Base-by-base conservation (phyloP, 1,140 invertebrate species). In the Stenopsyche tienmushanensis region DNA sequence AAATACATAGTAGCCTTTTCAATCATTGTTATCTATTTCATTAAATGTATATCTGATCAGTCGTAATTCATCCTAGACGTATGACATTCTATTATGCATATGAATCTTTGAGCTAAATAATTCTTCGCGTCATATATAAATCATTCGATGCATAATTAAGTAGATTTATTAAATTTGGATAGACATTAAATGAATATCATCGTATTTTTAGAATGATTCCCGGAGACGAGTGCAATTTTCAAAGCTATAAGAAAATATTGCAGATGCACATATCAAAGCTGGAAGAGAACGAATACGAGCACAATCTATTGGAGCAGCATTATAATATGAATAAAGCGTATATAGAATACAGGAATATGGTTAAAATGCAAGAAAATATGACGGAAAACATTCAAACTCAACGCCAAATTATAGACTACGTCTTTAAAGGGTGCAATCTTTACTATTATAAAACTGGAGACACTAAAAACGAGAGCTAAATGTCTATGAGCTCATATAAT, bases 391-490 rank as follows among this genome's bases (percentile, higher is more conserved):
- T n/a, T n/a, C n/a, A n/a, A n/a, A 17, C 54, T 21, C 17, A 57
- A 13, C n/a, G 20, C 3, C 34, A 57, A 57, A 13, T 39, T 10
- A 17, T 57, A 41, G 21, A 57, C n/a, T 57, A 57, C 24, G 54
- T 39, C 1, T 57, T 21, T 41, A 57, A 44, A 57, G 54, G 54
- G 24, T 57, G 54, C 20, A 17, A 57, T 57, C 44, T 57, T 8
- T 20, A 57, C 24, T 57, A 57, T 42, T 7, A 39, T 39, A 25
- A 53, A 3, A 3, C n/a, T 53, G 25, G 23, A 2, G 2, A 42
- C 9, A 1, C 18, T 2, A 42, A 42, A 42, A 42, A 15, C 2
- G 2, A 42, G 18, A 42, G 18, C n/a, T 15, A 42, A 42, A 42
- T 15, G 2, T 17, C 29, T 39, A 39, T 13, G n/a, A 39, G 7